These are phyloP conservation scores for Scaptomyza caliginosa DNA, from an alignment of 2,888 invertebrate genomes.

Conservation along the genomic window DNA sequence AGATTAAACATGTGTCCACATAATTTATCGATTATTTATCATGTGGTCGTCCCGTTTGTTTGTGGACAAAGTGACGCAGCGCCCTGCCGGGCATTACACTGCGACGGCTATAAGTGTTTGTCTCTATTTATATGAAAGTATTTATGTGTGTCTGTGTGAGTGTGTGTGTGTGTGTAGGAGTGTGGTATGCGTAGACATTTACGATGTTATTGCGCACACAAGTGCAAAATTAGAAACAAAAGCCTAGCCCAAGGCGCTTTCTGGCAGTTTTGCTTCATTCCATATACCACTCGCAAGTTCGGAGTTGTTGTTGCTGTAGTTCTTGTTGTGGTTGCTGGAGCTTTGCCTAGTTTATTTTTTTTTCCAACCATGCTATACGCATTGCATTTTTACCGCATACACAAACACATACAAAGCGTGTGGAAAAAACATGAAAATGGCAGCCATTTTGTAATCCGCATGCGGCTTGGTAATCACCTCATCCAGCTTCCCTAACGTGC, in stretches of 20 bases:
- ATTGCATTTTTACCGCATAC: slow-evolving; percentile 68
- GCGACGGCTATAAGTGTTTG: slow-evolving; percentile 12
- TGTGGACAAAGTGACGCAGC: slow-evolving; percentile 66
- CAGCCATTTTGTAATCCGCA: slow-evolving; percentile 78
- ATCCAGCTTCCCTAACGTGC: slow-evolving; percentile 61
- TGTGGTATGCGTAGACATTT: slow-evolving; percentile 49
- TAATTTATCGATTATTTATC: slow-evolving; percentile 84
- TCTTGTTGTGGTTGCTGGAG: slow-evolving; percentile 17
- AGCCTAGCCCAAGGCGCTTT: slow-evolving; percentile 62
- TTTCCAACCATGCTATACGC: slow-evolving; percentile 30
- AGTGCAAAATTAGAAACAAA: slow-evolving; percentile 79
- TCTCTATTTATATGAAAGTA: slow-evolving; percentile 6
- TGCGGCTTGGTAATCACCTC: slow-evolving; percentile 76
- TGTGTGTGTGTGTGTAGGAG: neutral
- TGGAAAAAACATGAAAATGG: slow-evolving; percentile 62
- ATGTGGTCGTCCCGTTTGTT: slow-evolving; percentile 69
- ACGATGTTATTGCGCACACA: slow-evolving; percentile 65
- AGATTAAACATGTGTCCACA: slow-evolving; percentile 83
- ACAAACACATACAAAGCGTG: neutral
- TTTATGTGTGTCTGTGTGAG: neutral
- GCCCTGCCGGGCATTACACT: slow-evolving; percentile 43
- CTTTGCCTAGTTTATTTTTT: slow-evolving; percentile 25
- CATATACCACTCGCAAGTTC: slow-evolving; percentile 10
- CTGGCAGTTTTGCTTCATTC: slow-evolving; percentile 32
- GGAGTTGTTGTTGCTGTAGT: slow-evolving; percentile 23